Evolutionary conservation across 2,797 vertebrate species (phyloP).

Genomic region (Triplophysa bombifrons): DNA sequence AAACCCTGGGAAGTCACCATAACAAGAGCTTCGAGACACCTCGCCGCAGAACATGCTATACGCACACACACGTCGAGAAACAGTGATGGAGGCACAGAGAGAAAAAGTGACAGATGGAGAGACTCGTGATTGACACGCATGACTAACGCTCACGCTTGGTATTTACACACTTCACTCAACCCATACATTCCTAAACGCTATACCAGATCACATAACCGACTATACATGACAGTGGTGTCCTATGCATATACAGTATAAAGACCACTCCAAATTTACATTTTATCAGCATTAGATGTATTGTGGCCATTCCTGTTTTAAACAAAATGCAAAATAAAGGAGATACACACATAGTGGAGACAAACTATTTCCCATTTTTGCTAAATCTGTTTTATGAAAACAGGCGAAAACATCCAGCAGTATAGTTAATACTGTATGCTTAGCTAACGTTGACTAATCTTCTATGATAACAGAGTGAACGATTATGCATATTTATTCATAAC

Average conservation of each 20-base stretch:
- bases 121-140: slow-evolving; percentile 17
- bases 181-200: neutral
- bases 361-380: neutral
- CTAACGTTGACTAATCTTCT: slow-evolving; percentile 7
- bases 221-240: neutral
- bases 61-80: slow-evolving; percentile 38
- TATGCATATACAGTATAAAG: no score
- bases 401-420: neutral
- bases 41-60: neutral
- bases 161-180: slow-evolving; percentile 8
- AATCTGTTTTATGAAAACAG: slow-evolving; percentile 12
- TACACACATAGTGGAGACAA: no score
- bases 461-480: neutral
- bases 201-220: neutral
- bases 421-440: slow-evolving; percentile 1
- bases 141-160: slow-evolving; percentile 5
- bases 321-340: no score
- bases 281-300: no score
- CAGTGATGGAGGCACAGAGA: slow-evolving; percentile 11
- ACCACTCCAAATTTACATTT: no score
- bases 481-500: slow-evolving; percentile 21
- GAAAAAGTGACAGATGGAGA: slow-evolving; percentile 44
- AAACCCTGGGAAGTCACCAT: slow-evolving; percentile 1
- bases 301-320: no score
- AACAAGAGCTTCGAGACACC: slow-evolving; percentile 12